phyloP scores from a whole-genome alignment of 1,140 invertebrate genomes.

The Drosophila bocki region DNA sequence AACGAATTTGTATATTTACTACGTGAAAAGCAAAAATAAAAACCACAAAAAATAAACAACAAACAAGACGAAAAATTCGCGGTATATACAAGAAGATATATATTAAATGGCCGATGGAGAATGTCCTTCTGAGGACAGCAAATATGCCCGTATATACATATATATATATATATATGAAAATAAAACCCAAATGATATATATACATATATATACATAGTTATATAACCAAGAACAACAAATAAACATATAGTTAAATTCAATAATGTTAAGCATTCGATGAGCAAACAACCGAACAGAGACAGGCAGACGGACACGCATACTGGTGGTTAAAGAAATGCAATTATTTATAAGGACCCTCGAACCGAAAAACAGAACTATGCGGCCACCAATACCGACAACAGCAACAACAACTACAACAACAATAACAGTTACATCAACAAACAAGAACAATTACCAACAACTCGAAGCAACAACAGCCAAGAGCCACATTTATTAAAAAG shows the following conservation, averaged over 20 bases:
- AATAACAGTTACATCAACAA: slow-evolving; percentile 3
- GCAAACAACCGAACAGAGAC: slow-evolving; percentile 45
- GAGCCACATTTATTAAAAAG: slow-evolving; percentile 46
- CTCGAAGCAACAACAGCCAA: slow-evolving; percentile 26
- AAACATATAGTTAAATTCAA: slow-evolving; percentile 84
- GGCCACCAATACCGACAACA: slow-evolving; percentile 19
- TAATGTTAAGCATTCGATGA: slow-evolving; percentile 73
- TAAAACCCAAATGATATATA: slow-evolving; percentile 45
- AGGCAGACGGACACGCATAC: slow-evolving; percentile 36
- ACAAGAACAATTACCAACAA: slow-evolving; percentile 15
- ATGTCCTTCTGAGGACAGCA: slow-evolving; percentile 45
- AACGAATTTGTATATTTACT: slow-evolving; percentile 84
- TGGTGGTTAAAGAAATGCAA: slow-evolving; percentile 75
- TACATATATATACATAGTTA: slow-evolving; percentile 73
- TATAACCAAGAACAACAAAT: slow-evolving; percentile 82
- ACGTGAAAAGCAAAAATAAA: slow-evolving; percentile 47
- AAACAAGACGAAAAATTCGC: slow-evolving; percentile 27
- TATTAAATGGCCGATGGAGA: slow-evolving; percentile 32
- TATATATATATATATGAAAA: slow-evolving; percentile 29
- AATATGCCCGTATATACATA: slow-evolving; percentile 65
- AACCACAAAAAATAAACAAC: slow-evolving; percentile 2
- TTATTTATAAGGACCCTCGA: slow-evolving; percentile 76
- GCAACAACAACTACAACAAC: background rate
- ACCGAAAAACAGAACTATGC: slow-evolving; percentile 44
- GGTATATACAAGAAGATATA: slow-evolving; percentile 53